Conservation (phyloP, 2,113 vertebrate genomes). For the Haemorhous mexicanus region DNA sequence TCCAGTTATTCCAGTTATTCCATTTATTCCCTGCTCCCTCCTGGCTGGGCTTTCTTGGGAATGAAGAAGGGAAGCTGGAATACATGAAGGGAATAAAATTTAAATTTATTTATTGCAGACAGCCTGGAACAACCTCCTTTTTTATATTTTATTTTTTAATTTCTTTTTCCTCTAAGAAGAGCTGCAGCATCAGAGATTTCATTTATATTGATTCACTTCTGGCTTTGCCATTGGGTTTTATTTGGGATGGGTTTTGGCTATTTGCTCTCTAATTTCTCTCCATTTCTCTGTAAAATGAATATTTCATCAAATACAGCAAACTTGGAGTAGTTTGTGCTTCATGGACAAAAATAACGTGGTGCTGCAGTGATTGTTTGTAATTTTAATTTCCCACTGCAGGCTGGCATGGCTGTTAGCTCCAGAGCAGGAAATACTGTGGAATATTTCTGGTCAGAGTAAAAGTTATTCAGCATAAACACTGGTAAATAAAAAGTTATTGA, state of each 20-base stretch:
- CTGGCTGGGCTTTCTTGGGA: not conserved
- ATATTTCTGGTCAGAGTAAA: not conserved
- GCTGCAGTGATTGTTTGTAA: not conserved
- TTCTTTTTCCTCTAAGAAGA: not conserved
- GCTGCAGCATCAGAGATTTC: not conserved
- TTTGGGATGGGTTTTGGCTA: not conserved
- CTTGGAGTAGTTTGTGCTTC: not conserved
- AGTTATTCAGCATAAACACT: not conserved
- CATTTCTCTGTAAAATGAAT: not conserved
- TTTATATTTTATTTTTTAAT: not conserved
- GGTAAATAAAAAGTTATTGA: not conserved
- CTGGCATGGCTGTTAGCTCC: not conserved
- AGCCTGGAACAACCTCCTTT: not conserved
- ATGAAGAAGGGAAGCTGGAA: not conserved
- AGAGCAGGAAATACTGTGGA: not conserved
- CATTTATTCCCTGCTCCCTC: not conserved
- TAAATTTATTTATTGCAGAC: accelerated
- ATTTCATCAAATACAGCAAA: not conserved
- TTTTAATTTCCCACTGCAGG: not conserved
- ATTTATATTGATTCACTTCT: not conserved
- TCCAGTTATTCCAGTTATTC: not conserved
- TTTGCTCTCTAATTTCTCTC: not conserved
- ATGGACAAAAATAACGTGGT: not conserved
- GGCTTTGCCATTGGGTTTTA: not conserved
- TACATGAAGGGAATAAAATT: not conserved